Conservation (phyloP, 2,888 invertebrate genomes). For the Eledona agricola region DNA sequence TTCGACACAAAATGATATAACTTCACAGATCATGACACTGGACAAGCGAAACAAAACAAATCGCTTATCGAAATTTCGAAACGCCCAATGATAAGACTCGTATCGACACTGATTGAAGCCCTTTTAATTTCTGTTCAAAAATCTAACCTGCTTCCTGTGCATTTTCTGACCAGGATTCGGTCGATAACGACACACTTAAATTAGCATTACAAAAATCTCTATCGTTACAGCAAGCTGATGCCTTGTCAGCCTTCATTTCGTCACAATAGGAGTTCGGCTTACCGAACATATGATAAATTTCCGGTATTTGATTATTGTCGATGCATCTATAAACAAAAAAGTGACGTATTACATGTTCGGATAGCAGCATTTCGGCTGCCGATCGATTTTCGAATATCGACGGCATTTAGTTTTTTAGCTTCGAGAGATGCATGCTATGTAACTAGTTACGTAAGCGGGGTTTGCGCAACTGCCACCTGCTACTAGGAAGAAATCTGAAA, state of each 20-base stretch:
- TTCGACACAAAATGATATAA: slow-evolving; percentile 14
- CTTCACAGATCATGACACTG: slow-evolving; percentile 7
- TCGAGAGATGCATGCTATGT: slow-evolving; percentile 32
- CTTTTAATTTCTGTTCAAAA: slow-evolving; percentile 9
- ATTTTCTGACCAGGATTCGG: slow-evolving; percentile 14
- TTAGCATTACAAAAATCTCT: slow-evolving; percentile 76
- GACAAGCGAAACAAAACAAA: slow-evolving; percentile 21
- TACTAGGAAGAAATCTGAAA: slow-evolving; percentile 38
- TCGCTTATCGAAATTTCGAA: slow-evolving; percentile 31
- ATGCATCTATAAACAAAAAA: slow-evolving; percentile 55
- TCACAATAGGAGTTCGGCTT: slow-evolving; percentile 53
- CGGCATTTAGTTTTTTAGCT: slow-evolving; percentile 9
- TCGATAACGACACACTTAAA: slow-evolving; percentile 59
- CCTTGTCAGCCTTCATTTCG: slow-evolving; percentile 43
- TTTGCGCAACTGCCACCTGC: slow-evolving; percentile 43
- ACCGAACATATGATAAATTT: slow-evolving; percentile 46
- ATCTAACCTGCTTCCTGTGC: slow-evolving; percentile 38
- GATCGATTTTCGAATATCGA: slow-evolving; percentile 1
- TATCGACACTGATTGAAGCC: slow-evolving; percentile 20
- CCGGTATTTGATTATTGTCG: slow-evolving; percentile 46
- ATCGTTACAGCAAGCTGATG: slow-evolving; percentile 68
- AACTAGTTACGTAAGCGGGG: slow-evolving; percentile 29
- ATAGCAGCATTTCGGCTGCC: slow-evolving; percentile 16
- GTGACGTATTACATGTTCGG: slow-evolving; percentile 32
- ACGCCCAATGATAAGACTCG: slow-evolving; percentile 20